Percentiles rank a stretch among this genome's conserved stretches.
Evolutionary conservation across 2,113 vertebrate species (phyloP).

Genomic region (Engraulis encrasicolus): DNA sequence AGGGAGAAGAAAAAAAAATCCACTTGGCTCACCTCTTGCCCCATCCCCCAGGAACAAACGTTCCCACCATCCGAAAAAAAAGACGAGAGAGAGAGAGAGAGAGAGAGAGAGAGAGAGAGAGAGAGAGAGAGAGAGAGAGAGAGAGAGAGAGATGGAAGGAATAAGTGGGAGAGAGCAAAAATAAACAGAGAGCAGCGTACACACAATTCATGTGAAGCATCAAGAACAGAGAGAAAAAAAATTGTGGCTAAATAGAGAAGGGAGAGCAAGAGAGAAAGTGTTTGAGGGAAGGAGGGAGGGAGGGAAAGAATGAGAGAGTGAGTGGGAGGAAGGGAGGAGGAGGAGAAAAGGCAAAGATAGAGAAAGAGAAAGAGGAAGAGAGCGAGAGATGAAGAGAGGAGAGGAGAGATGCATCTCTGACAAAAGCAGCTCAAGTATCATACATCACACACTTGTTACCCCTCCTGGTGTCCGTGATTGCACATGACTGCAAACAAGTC

Average conservation of each 20-base stretch:
- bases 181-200: slow-evolving; percentile 64
- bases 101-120: slow-evolving; percentile 33
- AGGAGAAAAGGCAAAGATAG: slow-evolving; percentile 37
- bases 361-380: background rate
- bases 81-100: slow-evolving; percentile 30
- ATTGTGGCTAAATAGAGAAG: slow-evolving; percentile 41
- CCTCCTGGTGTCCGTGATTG: slow-evolving; percentile 86
- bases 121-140: slow-evolving; percentile 36
- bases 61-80: slow-evolving; percentile 73
- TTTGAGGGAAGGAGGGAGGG: slow-evolving; percentile 27
- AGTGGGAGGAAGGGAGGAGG: slow-evolving; percentile 31
- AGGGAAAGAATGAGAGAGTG: slow-evolving; percentile 38
- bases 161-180: slow-evolving; percentile 54
- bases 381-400: slow-evolving; percentile 56
- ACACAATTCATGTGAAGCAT: slow-evolving; percentile 53
- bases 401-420: slow-evolving; percentile 87
- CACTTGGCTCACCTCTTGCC: slow-evolving; percentile 74
- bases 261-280: slow-evolving; percentile 38
- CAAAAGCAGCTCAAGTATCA: slow-evolving; percentile 87
- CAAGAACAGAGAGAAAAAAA: slow-evolving; percentile 39
- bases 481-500: slow-evolving; percentile 92
- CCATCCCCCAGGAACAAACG: slow-evolving; percentile 72
- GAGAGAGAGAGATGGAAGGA: slow-evolving; percentile 32
- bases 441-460: slow-evolving; percentile 95
- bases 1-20: background rate